Conservation (phyloP, 2,888 invertebrate genomes). For the Sinopyrophorus schimmeli region DNA sequence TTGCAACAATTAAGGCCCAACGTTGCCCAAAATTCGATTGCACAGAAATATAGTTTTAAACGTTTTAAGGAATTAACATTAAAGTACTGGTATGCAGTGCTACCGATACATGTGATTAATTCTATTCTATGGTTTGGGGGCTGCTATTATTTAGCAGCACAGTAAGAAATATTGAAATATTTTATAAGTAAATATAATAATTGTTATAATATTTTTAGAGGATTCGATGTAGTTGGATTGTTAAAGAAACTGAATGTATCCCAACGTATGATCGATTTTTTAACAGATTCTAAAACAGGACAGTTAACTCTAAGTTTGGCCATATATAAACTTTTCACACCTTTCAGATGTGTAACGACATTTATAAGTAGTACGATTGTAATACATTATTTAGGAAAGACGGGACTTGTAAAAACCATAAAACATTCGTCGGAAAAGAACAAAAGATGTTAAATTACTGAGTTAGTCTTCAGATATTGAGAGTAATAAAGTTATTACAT, state of each 20-base stretch:
- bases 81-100: slow-evolving; percentile 10
- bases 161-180: neutral
- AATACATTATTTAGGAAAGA: slow-evolving; percentile 1
- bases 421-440: no score
- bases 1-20: no score
- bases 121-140: slow-evolving; percentile 8
- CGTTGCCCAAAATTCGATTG: no score
- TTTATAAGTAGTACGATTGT: neutral
- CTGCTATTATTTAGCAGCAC: slow-evolving; percentile 4
- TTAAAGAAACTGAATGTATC: slow-evolving; percentile 1
- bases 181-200: neutral
- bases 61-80: neutral
- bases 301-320: slow-evolving; percentile 11
- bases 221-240: neutral
- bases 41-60: no score
- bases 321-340: slow-evolving; percentile 16
- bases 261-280: slow-evolving; percentile 3
- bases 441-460: no score
- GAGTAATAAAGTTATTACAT: neutral
- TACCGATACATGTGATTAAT: slow-evolving; percentile 4
- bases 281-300: slow-evolving; percentile 11
- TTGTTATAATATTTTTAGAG: slow-evolving; percentile 1
- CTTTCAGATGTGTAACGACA: slow-evolving; percentile 16
- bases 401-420: neutral
- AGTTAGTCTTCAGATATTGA: no score